phyloP scores from a whole-genome alignment of 2,888 invertebrate genomes.

The Ophion slaviceki region DNA sequence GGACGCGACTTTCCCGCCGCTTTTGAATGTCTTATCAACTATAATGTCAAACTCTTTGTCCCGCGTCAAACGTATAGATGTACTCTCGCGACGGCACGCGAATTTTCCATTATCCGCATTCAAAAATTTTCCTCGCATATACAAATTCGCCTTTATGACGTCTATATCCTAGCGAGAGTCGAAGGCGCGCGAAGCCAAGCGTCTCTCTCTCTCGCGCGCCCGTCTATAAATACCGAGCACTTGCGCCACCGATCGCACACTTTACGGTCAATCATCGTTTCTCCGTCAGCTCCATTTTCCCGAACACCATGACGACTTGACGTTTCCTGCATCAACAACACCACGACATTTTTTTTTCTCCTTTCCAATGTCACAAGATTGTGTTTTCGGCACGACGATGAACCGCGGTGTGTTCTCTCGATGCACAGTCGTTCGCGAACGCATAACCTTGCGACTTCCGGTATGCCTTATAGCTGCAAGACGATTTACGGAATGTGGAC shows the following conservation, averaged over 20 bases:
- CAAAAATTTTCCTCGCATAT: not conserved
- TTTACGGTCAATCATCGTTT: slow-evolving; percentile 66
- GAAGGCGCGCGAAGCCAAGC: slow-evolving; percentile 53
- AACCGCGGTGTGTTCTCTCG: not conserved
- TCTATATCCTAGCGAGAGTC: slow-evolving; percentile 46
- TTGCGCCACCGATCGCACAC: slow-evolving; percentile 62
- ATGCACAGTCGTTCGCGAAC: no score
- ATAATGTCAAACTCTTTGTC: not conserved
- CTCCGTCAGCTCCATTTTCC: slow-evolving; percentile 62
- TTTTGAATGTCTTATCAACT: not conserved
- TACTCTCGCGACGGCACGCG: no score
- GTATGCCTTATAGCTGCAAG: no score
- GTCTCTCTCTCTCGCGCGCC: slow-evolving; percentile 43
- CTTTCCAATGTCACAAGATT: slow-evolving; percentile 38
- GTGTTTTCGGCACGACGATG: slow-evolving; percentile 20
- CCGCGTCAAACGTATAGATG: not conserved
- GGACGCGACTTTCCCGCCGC: not conserved
- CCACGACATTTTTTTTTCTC: slow-evolving; percentile 10
- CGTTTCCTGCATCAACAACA: slow-evolving; percentile 5
- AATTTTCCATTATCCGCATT: no score
- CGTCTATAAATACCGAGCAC: slow-evolving; percentile 73
- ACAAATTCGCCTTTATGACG: slow-evolving; percentile 26
- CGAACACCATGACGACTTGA: slow-evolving; percentile 43
- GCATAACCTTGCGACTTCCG: no score
- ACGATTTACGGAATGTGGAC: no score